Conservation (phyloP, 2,113 vertebrate species). For the Mixornis gularis region DNA sequence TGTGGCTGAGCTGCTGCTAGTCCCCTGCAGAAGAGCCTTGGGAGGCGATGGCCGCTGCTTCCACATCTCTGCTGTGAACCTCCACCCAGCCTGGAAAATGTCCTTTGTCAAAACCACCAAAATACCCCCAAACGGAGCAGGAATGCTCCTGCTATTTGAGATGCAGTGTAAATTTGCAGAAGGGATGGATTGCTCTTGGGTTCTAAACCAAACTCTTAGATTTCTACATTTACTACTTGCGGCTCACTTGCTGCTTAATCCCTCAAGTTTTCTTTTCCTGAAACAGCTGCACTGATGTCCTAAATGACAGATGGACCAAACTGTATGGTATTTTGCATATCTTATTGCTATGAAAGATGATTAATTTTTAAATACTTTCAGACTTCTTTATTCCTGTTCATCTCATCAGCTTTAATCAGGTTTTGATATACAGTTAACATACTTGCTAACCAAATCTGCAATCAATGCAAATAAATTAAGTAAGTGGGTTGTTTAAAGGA, state of each 20-base stretch:
- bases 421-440: neutral
- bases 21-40: neutral
- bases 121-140: neutral
- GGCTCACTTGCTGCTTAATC: neutral
- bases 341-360: neutral
- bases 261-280: neutral
- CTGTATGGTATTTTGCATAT: neutral
- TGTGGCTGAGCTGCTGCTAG: neutral
- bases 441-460: neutral
- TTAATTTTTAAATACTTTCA: neutral
- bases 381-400: neutral
- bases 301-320: neutral
- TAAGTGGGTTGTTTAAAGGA: neutral
- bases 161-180: neutral
- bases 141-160: neutral
- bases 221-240: neutral
- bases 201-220: neutral
- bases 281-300: neutral
- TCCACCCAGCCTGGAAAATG: neutral
- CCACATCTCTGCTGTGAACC: accelerated
- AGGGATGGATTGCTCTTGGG: neutral
- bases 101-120: neutral
- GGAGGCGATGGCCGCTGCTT: neutral
- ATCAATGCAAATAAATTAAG: neutral
- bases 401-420: neutral